Conservation (phyloP, 92 coral and sea anemone genomes). For the Actinostola sp. region DNA sequence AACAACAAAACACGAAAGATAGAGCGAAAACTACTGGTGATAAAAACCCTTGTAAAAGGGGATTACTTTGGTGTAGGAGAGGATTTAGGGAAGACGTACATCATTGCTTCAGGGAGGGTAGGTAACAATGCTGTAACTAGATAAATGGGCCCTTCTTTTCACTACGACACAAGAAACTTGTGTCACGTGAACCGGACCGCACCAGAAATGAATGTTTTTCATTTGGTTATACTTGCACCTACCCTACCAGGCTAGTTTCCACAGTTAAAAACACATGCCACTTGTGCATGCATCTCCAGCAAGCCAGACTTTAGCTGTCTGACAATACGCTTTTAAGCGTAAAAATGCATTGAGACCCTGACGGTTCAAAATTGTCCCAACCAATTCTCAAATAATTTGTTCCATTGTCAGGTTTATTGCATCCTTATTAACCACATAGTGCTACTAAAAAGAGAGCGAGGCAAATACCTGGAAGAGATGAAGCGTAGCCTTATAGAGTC, state of each 20-base stretch:
- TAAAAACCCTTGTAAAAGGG: conserved; percentile 61
- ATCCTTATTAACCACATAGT: conserved; percentile 76
- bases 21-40: conserved; percentile 65
- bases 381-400: neutral
- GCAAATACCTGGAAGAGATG: conserved; percentile 65
- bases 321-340: too few species aligned
- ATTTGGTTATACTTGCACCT: neutral
- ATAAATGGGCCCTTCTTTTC: too few species aligned
- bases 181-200: too few species aligned
- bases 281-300: too few species aligned
- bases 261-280: too few species aligned
- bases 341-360: too few species aligned
- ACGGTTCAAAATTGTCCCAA: neutral
- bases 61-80: conserved; percentile 94
- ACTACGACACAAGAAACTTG: too few species aligned
- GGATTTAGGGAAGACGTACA: conserved; percentile 74
- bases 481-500: conserved; percentile 55
- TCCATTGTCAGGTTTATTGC: conserved; percentile 73
- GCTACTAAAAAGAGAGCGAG: conserved; percentile 80
- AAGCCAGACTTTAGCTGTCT: too few species aligned
- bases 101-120: conserved; percentile 83
- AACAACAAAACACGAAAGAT: conserved; percentile 43
- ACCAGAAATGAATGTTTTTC: neutral
- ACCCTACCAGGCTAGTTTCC: neutral
- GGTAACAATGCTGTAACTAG: too few species aligned